phyloP scores from a whole-genome alignment of 2,113 vertebrate genomes.

The Thryonomys swinderianus region DNA sequence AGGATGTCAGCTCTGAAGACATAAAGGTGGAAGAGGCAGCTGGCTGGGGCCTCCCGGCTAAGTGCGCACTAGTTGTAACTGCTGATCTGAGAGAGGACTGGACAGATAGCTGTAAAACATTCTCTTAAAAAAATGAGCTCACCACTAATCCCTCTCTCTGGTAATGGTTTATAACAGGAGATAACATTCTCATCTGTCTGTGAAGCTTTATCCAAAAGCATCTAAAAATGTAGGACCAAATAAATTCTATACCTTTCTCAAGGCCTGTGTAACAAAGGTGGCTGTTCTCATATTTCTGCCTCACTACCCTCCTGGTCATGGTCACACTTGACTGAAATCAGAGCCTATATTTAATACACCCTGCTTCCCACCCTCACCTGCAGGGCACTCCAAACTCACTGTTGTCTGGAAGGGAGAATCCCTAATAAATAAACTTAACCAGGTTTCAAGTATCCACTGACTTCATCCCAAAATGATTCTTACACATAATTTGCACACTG shows the following conservation, averaged over 20 bases:
- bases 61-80: neutral
- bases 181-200: slow-evolving; percentile 53
- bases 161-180: neutral
- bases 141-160: slow-evolving; percentile 32
- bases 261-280: neutral
- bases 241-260: slow-evolving; percentile 38
- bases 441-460: neutral
- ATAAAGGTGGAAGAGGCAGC: neutral
- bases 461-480: slow-evolving; percentile 20
- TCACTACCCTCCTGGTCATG: neutral
- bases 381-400: neutral
- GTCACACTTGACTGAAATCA: neutral
- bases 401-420: neutral
- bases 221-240: slow-evolving; percentile 35
- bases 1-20: neutral
- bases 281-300: slow-evolving; percentile 55
- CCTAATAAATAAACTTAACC: slow-evolving; percentile 24
- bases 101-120: slow-evolving; percentile 31
- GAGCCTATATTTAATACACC: slow-evolving; percentile 29
- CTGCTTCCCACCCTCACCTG: neutral
- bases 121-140: slow-evolving; percentile 36
- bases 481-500: neutral
- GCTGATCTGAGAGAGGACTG: neutral
- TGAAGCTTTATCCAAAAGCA: slow-evolving; percentile 60
- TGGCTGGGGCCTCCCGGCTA: neutral